Evolutionary conservation across 1,140 invertebrate species (phyloP).

Genomic region (Pantala flavescens): DNA sequence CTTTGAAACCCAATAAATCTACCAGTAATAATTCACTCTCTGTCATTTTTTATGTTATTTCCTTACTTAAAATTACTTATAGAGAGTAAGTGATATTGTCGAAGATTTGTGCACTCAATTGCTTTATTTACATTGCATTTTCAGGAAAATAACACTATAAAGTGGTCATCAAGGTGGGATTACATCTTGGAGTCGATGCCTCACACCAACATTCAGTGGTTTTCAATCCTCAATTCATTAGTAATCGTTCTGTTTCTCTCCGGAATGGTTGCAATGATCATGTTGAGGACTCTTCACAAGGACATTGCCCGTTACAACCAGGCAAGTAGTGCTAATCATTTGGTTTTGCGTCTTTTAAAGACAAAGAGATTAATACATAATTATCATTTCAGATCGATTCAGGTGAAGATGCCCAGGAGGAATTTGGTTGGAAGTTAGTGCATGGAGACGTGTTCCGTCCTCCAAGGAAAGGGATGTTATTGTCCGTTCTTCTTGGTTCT

Average conservation of each 20-base stretch:
- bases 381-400: constrained; percentile 61
- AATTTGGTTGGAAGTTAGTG: constrained; percentile 98
- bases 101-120: too few relatives aligned
- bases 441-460: constrained; percentile 92
- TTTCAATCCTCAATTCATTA: constrained; percentile 83
- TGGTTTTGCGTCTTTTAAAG: neutral
- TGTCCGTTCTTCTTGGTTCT: constrained; percentile 89
- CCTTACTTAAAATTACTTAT: too few relatives aligned
- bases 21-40: too few relatives aligned
- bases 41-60: too few relatives aligned
- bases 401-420: constrained; percentile 95
- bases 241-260: constrained; percentile 84
- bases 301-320: constrained; percentile 98
- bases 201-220: constrained; percentile 99
- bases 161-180: constrained; percentile 99
- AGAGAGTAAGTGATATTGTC: too few relatives aligned
- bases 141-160: constrained; percentile 68
- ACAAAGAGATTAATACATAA: too few relatives aligned
- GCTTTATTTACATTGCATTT: constrained; percentile 16
- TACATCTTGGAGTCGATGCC: constrained; percentile 98
- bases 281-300: constrained; percentile 92
- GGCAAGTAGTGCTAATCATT: constrained; percentile 35
- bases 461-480: constrained; percentile 91
- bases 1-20: too few relatives aligned
- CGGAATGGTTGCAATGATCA: constrained; percentile 99